Evolutionary conservation across 92 coral and sea anemone species (phyloP).

Genomic region (Pocillopora meandrina): DNA sequence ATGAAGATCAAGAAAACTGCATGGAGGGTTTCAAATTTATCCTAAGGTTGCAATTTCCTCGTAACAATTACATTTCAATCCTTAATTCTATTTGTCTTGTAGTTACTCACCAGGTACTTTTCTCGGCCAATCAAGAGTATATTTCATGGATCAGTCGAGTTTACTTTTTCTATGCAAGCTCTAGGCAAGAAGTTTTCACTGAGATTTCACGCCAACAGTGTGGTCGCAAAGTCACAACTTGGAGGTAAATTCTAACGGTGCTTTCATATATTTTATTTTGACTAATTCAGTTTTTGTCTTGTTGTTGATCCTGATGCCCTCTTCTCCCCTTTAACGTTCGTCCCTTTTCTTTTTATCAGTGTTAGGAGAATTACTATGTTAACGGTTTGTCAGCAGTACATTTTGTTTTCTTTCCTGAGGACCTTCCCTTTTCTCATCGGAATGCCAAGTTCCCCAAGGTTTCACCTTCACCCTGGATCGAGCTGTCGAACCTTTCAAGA

Average conservation of each 20-base stretch:
- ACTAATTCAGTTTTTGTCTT: too few relatives aligned
- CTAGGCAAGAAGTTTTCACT: neutral
- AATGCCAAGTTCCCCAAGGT: conserved; percentile 9
- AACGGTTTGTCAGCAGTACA: neutral
- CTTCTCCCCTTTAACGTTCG: too few relatives aligned
- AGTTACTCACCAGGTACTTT: conserved; percentile 15
- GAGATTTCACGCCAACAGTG: neutral
- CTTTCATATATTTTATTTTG: neutral
- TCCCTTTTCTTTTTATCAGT: neutral
- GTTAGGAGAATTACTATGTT: neutral
- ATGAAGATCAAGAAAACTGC: too few relatives aligned
- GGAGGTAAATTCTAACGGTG: neutral
- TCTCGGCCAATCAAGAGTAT: conserved; percentile 3
- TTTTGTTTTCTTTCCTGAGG: neutral
- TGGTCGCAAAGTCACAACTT: conserved; percentile 1
- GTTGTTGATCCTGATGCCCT: too few relatives aligned
- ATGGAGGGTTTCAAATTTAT: too few relatives aligned
- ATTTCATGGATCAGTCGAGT: conserved; percentile 20
- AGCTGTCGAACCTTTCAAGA: neutral
- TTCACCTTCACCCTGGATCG: conserved; percentile 1
- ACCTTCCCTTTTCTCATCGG: neutral
- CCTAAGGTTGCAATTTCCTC: too few relatives aligned
- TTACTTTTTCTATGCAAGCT: conserved; percentile 5
- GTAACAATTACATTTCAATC: neutral
- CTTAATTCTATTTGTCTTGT: neutral